Base-by-base conservation (phyloP, 2,888 invertebrate species). In the Parapristionchus giblindavisi region DNA sequence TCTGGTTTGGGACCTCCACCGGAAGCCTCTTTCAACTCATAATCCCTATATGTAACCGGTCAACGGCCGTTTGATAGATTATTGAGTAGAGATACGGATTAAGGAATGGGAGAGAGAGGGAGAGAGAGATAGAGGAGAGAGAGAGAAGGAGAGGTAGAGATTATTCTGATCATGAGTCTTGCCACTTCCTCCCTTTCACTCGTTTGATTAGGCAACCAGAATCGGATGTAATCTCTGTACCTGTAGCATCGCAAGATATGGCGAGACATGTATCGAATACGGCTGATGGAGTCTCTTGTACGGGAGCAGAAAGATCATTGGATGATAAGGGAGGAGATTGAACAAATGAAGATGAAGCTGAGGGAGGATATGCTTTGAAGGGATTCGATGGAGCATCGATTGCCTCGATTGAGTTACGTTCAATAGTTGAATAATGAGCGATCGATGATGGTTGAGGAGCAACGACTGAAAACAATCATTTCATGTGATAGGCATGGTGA, bases 51-150 rank as follows among this genome's bases (percentile, higher is more conserved):
- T 66, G n/a, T 24, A 70, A 40, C 70, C 70, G 21, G 40, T 40
- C 56, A 56, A 71, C 70, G 51, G 70, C 56, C 70, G 40, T 79
- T 34, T 80, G 80, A 27, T 78, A 77, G 52, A 14, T 24, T 34
- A 32, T 78, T 74, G 76, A 81, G 81, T 17, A 81, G 81, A 24
- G 82, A 80, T 14, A 80, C 81, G 80, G 71, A 76, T 80, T 75
- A 51, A 11, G 58, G n/a, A 43, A 56, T 48, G 65, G n/a, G 29
- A 68, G 36, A n/a, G 38, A 14, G 72, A 8, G 48, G 38, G 17
- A 34, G 32, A 54, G n/a, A n/a, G n/a, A n/a, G n/a, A n/a, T n/a
- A n/a, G n/a, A n/a, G n/a, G n/a, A n/a, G n/a, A n/a, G n/a, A n/a
- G n/a, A n/a, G n/a, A n/a, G n/a, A n/a, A n/a, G n/a, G n/a, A n/a